phyloP scores from a whole-genome alignment of 2,888 invertebrate species.

The Harpagoxenus sublaevis region DNA sequence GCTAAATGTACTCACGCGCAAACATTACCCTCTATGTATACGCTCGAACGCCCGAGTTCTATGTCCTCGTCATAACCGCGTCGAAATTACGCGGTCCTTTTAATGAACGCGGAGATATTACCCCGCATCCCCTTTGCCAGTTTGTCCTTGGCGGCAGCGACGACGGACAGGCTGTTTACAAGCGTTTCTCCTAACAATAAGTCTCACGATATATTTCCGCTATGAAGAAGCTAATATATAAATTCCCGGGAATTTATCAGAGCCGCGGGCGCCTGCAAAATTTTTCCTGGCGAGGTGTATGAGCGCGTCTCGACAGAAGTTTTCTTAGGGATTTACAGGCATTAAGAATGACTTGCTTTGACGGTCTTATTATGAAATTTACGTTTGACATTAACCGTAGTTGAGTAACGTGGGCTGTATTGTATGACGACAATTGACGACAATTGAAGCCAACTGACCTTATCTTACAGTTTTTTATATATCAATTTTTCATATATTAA shows the following conservation, averaged over 20 bases:
- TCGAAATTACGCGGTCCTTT: slow-evolving; percentile 51
- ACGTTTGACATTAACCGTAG: slow-evolving; percentile 1
- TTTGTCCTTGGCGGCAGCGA: no score
- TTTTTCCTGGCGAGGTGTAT: not conserved
- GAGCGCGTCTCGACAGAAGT: not conserved
- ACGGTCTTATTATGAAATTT: slow-evolving; percentile 10
- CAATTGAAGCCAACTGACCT: not conserved
- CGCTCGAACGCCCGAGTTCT: slow-evolving; percentile 41
- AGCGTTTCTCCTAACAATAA: slow-evolving; percentile 55
- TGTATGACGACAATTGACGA: not conserved
- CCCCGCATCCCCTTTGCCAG: not conserved
- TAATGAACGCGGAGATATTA: slow-evolving; percentile 41
- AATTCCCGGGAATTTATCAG: slow-evolving; percentile 40
- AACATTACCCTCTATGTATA: slow-evolving; percentile 38
- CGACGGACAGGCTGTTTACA: slow-evolving; percentile 58
- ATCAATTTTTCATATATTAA: not conserved
- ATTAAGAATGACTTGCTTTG: slow-evolving; percentile 7
- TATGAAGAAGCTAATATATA: slow-evolving; percentile 39
- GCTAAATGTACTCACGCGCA: slow-evolving; percentile 46
- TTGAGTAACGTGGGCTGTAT: not conserved
- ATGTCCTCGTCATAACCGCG: slow-evolving; percentile 43
- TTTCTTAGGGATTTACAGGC: not conserved
- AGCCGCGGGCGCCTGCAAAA: not conserved
- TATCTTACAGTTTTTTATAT: not conserved
- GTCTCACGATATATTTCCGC: slow-evolving; percentile 56